Base-by-base conservation (phyloP, 2,888 invertebrate genomes). In the Tenthredo livida region DNA sequence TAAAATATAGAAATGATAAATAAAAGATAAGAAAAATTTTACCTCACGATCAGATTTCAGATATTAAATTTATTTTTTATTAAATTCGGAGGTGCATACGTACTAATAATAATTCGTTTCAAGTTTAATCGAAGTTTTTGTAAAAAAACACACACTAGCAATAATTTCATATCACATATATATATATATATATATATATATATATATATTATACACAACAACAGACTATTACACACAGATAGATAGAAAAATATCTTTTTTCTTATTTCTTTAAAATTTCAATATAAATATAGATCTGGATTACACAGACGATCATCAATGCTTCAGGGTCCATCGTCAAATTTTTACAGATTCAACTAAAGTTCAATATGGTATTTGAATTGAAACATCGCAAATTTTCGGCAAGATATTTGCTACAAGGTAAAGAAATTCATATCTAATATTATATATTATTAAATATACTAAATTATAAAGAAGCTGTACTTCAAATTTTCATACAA, bases 301-400 rank as follows among this genome's bases (percentile, higher is more conserved):
- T 40, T 25, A 25, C 15, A 29, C 25, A 50, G 58, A 78, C 78
- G 58, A 58, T 58, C 25, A 78, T 78, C 37, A 29, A 78, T 78
- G 78, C 54, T 78, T 40, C 50, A 54, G 15, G 78, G 54, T 78
- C 33, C 17, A 58, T 83, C 43, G 2, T 43, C 43, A 43, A 1
- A 47, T 33, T 43, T 29, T 43, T n/a, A 43, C 43, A 9, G 33
- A 67, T 67, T 47, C 47, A 72, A 21, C 12, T 67, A 40, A 47
- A 33, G n/a, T 43, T 83, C 82, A 83, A 83, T 83, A 83, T 83
- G 82, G 67, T 83, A 83, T 83, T 83, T 65, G 82, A 83, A 83
- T 83, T n/a, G 21, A 83, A 83, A 40, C 40, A 47, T 29, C 65
- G 67, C 67, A 67, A 25, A 67, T 65, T 83, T 43, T 29, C 67